Evolutionary conservation across 2,797 vertebrate species (phyloP).

Genomic region (Rhynchotus rufescens): DNA sequence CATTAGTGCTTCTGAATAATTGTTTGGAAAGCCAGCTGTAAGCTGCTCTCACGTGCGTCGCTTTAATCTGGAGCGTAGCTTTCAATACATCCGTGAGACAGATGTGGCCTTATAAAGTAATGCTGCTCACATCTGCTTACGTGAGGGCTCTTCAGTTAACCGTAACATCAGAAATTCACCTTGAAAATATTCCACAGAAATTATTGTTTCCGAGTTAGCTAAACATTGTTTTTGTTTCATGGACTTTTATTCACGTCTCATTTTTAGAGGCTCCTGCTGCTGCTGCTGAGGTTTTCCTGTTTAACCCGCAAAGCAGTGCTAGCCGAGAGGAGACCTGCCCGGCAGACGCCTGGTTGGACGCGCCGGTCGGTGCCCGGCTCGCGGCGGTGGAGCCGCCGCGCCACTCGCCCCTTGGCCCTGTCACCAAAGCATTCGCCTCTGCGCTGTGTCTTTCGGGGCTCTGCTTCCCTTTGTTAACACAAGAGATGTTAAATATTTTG

Average conservation of each 20-base stretch:
- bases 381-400: too few relatives aligned
- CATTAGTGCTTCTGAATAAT: neutral
- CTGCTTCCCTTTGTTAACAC: conserved; percentile 8
- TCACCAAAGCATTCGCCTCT: neutral
- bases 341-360: neutral
- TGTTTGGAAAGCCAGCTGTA: neutral
- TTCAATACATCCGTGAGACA: rapidly evolving
- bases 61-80: neutral
- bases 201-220: neutral
- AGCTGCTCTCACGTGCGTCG: neutral
- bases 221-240: neutral
- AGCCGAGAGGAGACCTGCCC: neutral
- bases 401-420: too few relatives aligned
- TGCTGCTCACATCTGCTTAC: neutral
- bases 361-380: too few relatives aligned
- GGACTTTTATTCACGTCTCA: neutral
- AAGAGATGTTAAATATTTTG: conserved; percentile 7
- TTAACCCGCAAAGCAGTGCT: rapidly evolving
- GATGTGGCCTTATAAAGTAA: neutral
- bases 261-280: neutral
- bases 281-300: neutral
- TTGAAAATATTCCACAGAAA: neutral
- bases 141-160: neutral
- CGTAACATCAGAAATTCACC: neutral
- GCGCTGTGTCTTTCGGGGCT: neutral